Evolutionary conservation across 2,113 vertebrate genomes (phyloP).

Genomic region (human): GRCh38 chrX:25192001-25192500

Average conservation of each 20-base stretch:
- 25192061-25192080: not conserved
- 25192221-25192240: not conserved
- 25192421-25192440: not conserved
- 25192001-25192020: not conserved
- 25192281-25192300: not conserved
- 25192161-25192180: not conserved
- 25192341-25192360: not conserved
- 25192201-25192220: not conserved
- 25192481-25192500: constrained; percentile 11
- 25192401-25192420: constrained; percentile 11
- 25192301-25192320: not conserved
- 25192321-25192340: not conserved
- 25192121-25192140: constrained; percentile 12
- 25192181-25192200: not conserved
- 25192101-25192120: not conserved
- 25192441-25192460: not conserved
- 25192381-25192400: not conserved
- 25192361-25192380: constrained; percentile 23
- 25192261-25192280: not conserved
- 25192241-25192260: not conserved
- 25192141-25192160: constrained; percentile 18
- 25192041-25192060: not conserved
- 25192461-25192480: not conserved
- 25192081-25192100: not conserved
- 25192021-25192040: not conserved